Conservation (phyloP, 2,888 invertebrate genomes). For the Harpagoxenus sublaevis region DNA sequence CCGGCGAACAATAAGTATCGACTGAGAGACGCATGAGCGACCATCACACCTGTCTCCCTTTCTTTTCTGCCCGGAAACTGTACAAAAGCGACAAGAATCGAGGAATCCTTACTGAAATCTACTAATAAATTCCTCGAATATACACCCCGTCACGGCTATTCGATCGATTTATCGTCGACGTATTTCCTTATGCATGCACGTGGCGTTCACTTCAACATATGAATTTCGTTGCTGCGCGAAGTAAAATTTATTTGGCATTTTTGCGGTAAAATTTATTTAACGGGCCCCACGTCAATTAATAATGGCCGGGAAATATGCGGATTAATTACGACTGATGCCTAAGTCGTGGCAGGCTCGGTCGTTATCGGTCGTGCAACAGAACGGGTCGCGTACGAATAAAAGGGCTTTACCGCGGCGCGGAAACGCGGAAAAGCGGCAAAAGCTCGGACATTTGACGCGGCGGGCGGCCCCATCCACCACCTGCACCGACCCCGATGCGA, state of each 20-base stretch:
- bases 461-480: constrained; percentile 56
- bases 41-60: not conserved
- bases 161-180: constrained; percentile 22
- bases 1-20: constrained; percentile 48
- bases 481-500: not conserved
- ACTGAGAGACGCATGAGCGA: constrained; percentile 27
- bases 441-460: constrained; percentile 71
- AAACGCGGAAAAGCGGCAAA: constrained; percentile 61
- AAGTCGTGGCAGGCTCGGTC: constrained; percentile 59
- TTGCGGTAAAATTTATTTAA: constrained; percentile 47
- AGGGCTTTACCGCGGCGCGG: constrained; percentile 65
- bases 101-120: constrained; percentile 40
- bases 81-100: constrained; percentile 4
- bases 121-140: constrained; percentile 33
- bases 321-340: constrained; percentile 55
- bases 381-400: constrained; percentile 72
- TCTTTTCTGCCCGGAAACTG: not conserved
- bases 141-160: not conserved
- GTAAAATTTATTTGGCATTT: constrained; percentile 45
- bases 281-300: constrained; percentile 36
- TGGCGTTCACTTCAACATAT: not conserved
- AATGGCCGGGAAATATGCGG: constrained; percentile 26
- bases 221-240: not conserved
- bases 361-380: constrained; percentile 65
- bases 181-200: not conserved